Conservation (phyloP, 1,140 invertebrate species). For the Drosophila bipectinata region DNA sequence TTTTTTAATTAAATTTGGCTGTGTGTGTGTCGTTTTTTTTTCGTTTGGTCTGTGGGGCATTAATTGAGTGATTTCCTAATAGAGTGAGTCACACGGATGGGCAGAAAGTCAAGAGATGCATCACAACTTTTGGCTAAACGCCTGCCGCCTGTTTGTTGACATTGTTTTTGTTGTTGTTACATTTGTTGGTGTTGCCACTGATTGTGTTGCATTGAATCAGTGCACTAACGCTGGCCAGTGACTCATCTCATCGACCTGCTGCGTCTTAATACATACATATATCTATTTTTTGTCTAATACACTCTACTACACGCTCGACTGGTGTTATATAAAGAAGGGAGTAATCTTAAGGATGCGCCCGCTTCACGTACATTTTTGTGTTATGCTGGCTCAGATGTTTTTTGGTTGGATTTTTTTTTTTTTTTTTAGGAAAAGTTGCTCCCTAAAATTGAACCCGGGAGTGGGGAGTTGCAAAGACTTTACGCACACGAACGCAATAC, state of each 20-base stretch:
- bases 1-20: conserved; percentile 6
- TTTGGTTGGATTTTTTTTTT: neutral
- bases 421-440: conserved; percentile 23
- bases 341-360: conserved; percentile 13
- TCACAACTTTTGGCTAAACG: conserved; percentile 75
- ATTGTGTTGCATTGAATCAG: conserved; percentile 27
- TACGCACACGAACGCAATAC: conserved; percentile 18
- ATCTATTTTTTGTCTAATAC: neutral
- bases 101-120: conserved; percentile 72
- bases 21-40: neutral
- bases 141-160: conserved; percentile 76
- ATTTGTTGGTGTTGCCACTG: conserved; percentile 2
- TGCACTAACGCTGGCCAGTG: conserved; percentile 36
- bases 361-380: conserved; percentile 43
- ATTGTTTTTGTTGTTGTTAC: conserved; percentile 56
- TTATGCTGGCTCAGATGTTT: conserved; percentile 39
- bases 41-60: conserved; percentile 2
- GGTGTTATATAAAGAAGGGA: conserved; percentile 28
- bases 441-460: conserved; percentile 11
- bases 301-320: conserved; percentile 15
- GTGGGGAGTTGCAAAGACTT: neutral
- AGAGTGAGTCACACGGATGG: conserved; percentile 38
- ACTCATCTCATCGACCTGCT: conserved; percentile 53
- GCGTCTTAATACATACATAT: conserved; percentile 23
- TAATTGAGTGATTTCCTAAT: conserved; percentile 22